Conservation (phyloP, 64 coral and sea anemone species). For the Dendrophyllia cribrosa region DNA sequence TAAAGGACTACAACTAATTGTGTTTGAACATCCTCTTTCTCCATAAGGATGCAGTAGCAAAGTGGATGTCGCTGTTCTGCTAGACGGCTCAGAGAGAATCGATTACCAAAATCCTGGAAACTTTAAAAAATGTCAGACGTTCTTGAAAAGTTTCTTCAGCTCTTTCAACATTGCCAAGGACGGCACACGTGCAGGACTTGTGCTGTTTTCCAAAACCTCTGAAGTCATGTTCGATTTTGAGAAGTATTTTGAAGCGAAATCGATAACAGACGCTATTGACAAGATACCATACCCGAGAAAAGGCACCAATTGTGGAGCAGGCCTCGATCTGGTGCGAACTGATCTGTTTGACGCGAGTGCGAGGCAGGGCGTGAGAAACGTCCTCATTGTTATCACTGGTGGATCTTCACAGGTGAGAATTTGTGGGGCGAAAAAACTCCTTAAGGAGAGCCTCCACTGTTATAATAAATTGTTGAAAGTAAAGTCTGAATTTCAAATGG, state of each 20-base stretch:
- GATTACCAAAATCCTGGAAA: constrained; percentile 60
- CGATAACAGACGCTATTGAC: constrained; percentile 52
- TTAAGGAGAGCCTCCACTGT: too few relatives aligned
- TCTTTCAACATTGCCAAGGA: constrained; percentile 70
- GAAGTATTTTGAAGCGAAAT: constrained; percentile 49
- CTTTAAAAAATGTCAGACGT: constrained; percentile 73
- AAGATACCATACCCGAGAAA: constrained; percentile 60
- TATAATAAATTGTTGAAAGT: too few relatives aligned
- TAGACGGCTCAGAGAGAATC: constrained; percentile 91
- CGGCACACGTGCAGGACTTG: constrained; percentile 71
- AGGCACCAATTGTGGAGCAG: constrained; percentile 65
- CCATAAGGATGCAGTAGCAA: constrained; percentile 68
- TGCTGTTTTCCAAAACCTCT: constrained; percentile 67
- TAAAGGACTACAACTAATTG: background rate
- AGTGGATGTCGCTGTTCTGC: constrained; percentile 76
- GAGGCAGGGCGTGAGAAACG: constrained; percentile 60
- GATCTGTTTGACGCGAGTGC: constrained; percentile 66
- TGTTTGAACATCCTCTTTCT: background rate
- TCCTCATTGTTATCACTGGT: constrained; percentile 78
- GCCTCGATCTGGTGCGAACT: constrained; percentile 38
- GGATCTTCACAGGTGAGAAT: constrained; percentile 53
- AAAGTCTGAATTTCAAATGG: too few relatives aligned
- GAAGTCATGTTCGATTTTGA: constrained; percentile 58
- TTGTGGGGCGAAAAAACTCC: background rate
- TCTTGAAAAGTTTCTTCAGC: constrained; percentile 64